Evolutionary conservation across 2,113 vertebrate species (phyloP), one percentile per base, ranked within the genome.

Genomic region (Oxyura jamaicensis): DNA sequence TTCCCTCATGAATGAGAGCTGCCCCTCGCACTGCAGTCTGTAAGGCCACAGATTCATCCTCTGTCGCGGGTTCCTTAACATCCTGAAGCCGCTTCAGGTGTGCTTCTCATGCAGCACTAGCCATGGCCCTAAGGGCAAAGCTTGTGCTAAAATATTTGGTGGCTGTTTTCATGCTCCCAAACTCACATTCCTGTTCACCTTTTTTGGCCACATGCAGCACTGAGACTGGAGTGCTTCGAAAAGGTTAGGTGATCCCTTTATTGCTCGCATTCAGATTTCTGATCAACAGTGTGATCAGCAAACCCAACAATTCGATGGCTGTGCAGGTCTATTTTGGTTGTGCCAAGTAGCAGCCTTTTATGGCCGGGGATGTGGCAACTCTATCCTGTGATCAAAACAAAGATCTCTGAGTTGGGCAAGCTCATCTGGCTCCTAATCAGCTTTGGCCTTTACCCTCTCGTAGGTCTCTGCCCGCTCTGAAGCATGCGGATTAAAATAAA

Each of bases 181-280:
- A 25, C 26, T 21, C 44, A 16, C 10, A 46, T 35, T 82, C 23
- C 33, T 33, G 14, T 50, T 62, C 52, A 68, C 23, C 46, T 12
- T 29, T 77, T 90, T 59, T 63, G 53, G 44, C 41, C 56, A 53
- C 1, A 0, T 16, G 14, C 46, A 46, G 31, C 55, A 78, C n/a
- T 2, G 10, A 50, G 35, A 13, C 4, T 0, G 0, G 23, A 95
- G 19, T 19, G 39, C 42, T 36, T 36, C 0, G 0, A 52, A 78
- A 25, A 55, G 3, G 7, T 8, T 36, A n/a, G 12, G 33, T 46
- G 42, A 77, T 36, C n/a, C 19, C 8, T 50, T 67, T 79, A 48
- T 73, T 2, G 3, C 33, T 69, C 11, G 13, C 41, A 62, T 60
- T 86, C 33, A 69, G 18, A 11, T 41, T 83, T 46, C 44, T 76